These are phyloP conservation scores for Microdon myrmicae DNA, from an alignment of 2,888 invertebrate species.

Conservation along the genomic window DNA sequence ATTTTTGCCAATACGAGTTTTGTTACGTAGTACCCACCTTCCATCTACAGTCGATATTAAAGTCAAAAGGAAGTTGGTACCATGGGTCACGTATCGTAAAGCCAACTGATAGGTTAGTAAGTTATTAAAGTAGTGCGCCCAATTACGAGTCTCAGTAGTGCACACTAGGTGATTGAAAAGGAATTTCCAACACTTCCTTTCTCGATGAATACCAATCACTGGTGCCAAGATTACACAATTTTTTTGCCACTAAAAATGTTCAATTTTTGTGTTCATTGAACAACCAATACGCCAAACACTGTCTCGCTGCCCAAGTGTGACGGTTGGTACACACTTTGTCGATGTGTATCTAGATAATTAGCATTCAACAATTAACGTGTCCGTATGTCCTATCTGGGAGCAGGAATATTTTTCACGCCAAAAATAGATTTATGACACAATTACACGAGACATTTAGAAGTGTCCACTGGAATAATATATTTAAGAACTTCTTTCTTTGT, in stretches of 20 bases:
- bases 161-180: slow-evolving; percentile 23
- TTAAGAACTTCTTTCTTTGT: slow-evolving; percentile 5
- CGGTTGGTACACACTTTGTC: background rate
- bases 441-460: slow-evolving; percentile 12
- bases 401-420: slow-evolving; percentile 13
- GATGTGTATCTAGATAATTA: slow-evolving; percentile 22
- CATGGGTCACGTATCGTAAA: slow-evolving; percentile 29
- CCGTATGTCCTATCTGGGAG: slow-evolving; percentile 24
- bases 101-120: slow-evolving; percentile 15
- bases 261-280: slow-evolving; percentile 9
- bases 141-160: too few species aligned
- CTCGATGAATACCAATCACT: slow-evolving; percentile 9
- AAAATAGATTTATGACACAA: slow-evolving; percentile 32
- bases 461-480: slow-evolving; percentile 3
- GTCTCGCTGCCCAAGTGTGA: slow-evolving; percentile 7
- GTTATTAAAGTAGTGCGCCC: slow-evolving; percentile 16
- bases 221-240: background rate
- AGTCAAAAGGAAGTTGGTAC: slow-evolving; percentile 1
- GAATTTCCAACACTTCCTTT: slow-evolving; percentile 34
- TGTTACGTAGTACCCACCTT: too few species aligned
- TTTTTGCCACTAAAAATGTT: background rate
- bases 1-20: too few species aligned
- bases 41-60: too few species aligned
- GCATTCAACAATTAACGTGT: slow-evolving; percentile 31
- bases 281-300: slow-evolving; percentile 11